Base-by-base conservation (phyloP, 2,797 vertebrate genomes). In the Sebastes dallii region DNA sequence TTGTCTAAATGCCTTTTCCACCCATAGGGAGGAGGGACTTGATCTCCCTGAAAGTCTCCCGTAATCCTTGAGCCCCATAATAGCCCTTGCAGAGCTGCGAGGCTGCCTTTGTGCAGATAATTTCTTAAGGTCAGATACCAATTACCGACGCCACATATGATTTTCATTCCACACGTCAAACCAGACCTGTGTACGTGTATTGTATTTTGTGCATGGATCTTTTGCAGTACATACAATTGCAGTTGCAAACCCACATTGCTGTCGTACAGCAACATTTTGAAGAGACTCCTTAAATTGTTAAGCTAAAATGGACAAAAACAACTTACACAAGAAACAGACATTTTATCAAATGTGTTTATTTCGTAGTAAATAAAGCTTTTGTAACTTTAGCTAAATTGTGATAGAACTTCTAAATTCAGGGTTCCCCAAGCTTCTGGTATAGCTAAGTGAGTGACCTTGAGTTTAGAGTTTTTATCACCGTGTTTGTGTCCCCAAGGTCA, bases 111-210 rank as follows among this genome's bases (percentile, higher is more conserved):
- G 77, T 78, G 34, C 7, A 4, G 78, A 78, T 83, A 7, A 73
- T 82, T 73, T 80, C 29, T 56, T 36, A 52, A 62, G 39, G 77
- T 84, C 78, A 86, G 72, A 46, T 76, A 76, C 60, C 67, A 86
- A 72, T 82, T 84, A 77, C 64, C 20, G 11, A 42, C 59, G 52
- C 52, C 52, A 59, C 39, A 13, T 60, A 14, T 16, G 20, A 75
- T 77, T 82, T 58, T 56, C 42, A 77, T 60, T 75, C 3, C 24
- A 22, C n/a, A 54, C 4, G 18, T 22, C 74, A 54, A 80, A 69
- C 4, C 16, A 11, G 14, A 50, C 25, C n/a, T n/a, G 8, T 52
- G n/a, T 52, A 20, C 7, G 0, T 30, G 4, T 18, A 2, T 12
- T 58, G 16, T 65, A 8, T 46, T 22, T 54, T 22, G n/a, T 22